Percentiles rank a stretch among this genome's conserved stretches.
Conservation (phyloP, 1,140 invertebrate species). For the Trichomalopsis sarcophagae region DNA sequence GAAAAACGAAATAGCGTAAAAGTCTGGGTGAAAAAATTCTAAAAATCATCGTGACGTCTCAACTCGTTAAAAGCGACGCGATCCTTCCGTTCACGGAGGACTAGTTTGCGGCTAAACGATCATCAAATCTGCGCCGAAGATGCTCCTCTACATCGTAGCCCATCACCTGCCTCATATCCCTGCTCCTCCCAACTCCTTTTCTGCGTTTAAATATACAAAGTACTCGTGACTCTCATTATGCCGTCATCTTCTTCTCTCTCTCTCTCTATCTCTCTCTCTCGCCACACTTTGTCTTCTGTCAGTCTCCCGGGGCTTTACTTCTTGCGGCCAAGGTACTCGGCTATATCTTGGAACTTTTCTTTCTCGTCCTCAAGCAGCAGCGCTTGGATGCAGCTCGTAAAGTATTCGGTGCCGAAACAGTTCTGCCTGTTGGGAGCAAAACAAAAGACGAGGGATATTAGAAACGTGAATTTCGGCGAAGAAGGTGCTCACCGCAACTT, state of each 20-base stretch:
- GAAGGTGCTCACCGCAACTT: neutral
- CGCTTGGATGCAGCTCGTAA: conserved; percentile 79
- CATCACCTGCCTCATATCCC: neutral
- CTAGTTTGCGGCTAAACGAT: neutral
- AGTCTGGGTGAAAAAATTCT: neutral
- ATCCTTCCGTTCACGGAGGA: conserved; percentile 1
- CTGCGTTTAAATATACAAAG: conserved; percentile 23
- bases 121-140: neutral
- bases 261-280: conserved; percentile 33
- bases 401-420: conserved; percentile 79
- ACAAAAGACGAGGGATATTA: conserved; percentile 48
- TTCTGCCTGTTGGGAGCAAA: conserved; percentile 72
- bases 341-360: conserved; percentile 78
- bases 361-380: conserved; percentile 78
- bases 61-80: neutral
- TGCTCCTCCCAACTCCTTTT: neutral
- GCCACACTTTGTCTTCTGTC: conserved; percentile 25
- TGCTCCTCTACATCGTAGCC: neutral
- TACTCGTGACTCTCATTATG: neutral
- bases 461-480: neutral
- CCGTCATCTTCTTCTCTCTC: neutral
- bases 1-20: neutral
- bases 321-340: conserved; percentile 77
- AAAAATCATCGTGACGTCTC: neutral
- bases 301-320: conserved; percentile 65